Percentiles rank a stretch among this genome's conserved stretches.
Evolutionary conservation across 2,797 vertebrate species (phyloP).

Genomic region (Ciconia nigra): DNA sequence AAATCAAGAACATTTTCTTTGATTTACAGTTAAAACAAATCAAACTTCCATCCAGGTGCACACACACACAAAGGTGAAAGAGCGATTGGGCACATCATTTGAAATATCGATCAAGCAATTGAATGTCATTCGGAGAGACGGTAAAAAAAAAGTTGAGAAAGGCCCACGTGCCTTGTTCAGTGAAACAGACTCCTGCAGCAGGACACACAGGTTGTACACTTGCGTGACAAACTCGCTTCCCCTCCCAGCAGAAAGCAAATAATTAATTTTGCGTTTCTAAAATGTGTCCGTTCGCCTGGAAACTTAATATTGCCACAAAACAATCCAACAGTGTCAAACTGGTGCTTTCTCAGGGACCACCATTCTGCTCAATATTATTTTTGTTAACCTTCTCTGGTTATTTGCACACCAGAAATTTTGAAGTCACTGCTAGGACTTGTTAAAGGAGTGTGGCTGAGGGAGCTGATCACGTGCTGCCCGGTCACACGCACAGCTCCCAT

Average conservation of each 20-base stretch:
- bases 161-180: background rate
- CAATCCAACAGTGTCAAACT: background rate
- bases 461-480: background rate
- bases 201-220: background rate
- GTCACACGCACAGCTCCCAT: background rate
- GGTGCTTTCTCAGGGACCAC: background rate
- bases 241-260: background rate
- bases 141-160: background rate
- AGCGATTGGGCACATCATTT: background rate
- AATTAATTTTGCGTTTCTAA: background rate
- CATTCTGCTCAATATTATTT: background rate
- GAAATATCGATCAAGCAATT: background rate
- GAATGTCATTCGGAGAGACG: background rate
- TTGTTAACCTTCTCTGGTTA: background rate
- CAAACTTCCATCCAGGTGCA: background rate
- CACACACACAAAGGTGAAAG: background rate
- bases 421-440: background rate
- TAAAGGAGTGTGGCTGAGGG: background rate
- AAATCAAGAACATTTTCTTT: background rate
- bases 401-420: background rate
- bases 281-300: background rate
- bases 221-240: background rate
- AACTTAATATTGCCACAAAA: background rate
- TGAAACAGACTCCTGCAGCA: background rate
- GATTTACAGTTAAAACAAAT: background rate